These are phyloP conservation scores for Cromileptes altivelis DNA, from an alignment of 2,113 vertebrate genomes.

Conservation along the genomic window DNA sequence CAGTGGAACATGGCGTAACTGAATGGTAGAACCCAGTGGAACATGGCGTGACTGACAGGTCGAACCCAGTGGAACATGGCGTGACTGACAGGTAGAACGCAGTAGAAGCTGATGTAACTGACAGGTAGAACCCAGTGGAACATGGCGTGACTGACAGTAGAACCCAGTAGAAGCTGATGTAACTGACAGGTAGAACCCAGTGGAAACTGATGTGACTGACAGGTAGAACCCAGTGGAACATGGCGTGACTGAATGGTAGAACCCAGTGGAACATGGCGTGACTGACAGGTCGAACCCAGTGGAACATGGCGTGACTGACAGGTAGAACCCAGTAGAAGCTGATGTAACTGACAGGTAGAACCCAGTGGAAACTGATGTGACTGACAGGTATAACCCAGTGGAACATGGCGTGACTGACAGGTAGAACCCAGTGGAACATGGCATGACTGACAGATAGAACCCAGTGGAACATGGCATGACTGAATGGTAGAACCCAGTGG, in stretches of 20 bases:
- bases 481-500: too few relatives aligned
- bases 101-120: too few relatives aligned
- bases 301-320: neutral
- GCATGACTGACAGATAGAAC: neutral
- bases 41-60: too few relatives aligned
- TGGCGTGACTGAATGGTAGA: neutral
- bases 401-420: fast-evolving
- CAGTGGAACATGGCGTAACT: too few relatives aligned
- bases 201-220: neutral
- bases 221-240: neutral
- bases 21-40: too few relatives aligned
- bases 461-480: neutral
- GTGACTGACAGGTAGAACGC: too few relatives aligned
- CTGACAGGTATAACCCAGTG: neutral
- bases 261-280: neutral
- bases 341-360: neutral
- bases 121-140: neutral
- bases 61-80: too few relatives aligned
- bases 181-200: neutral
- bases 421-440: neutral
- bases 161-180: neutral
- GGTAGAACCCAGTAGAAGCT: neutral
- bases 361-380: neutral
- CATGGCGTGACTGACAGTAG: neutral
- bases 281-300: neutral